phyloP scores from a whole-genome alignment of 2,888 invertebrate species.

The Hecatera dysodea region DNA sequence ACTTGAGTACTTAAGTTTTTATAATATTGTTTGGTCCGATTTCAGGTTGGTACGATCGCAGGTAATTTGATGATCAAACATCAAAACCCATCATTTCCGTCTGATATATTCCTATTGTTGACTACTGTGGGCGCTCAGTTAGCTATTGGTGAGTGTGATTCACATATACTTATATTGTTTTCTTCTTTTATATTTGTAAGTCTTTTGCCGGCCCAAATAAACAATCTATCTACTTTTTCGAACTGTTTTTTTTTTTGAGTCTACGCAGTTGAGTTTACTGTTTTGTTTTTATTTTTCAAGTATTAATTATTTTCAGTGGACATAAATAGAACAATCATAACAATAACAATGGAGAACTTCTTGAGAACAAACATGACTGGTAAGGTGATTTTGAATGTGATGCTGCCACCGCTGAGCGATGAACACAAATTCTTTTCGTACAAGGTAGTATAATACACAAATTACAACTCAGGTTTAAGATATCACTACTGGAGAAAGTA shows the following conservation, averaged over 20 bases:
- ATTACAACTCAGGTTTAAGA: not conserved
- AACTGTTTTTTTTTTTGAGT: too few relatives aligned
- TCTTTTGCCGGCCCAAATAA: too few relatives aligned
- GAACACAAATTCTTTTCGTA: slow-evolving; percentile 90
- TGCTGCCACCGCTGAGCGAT: slow-evolving; percentile 87
- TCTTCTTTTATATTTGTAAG: too few relatives aligned
- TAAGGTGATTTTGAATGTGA: slow-evolving; percentile 88
- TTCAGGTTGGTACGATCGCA: slow-evolving; percentile 92
- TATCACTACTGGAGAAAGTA: not conserved
- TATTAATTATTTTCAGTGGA: slow-evolving; percentile 38
- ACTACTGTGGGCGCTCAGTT: slow-evolving; percentile 78
- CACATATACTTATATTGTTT: too few relatives aligned
- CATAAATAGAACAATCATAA: slow-evolving; percentile 40
- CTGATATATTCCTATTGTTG: slow-evolving; percentile 92
- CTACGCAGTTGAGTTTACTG: too few relatives aligned
- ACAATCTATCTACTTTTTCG: too few relatives aligned
- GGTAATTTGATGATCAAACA: slow-evolving; percentile 94
- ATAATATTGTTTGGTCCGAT: not conserved
- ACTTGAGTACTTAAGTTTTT: not conserved
- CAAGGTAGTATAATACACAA: slow-evolving; percentile 86
- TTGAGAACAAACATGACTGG: slow-evolving; percentile 82
- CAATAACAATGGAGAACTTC: slow-evolving; percentile 81
- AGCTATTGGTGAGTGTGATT: slow-evolving; percentile 76
- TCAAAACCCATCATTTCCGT: slow-evolving; percentile 92
- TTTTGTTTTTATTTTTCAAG: not conserved